Evolutionary conservation across 2,888 invertebrate genomes (phyloP).

Genomic region (Aleiodes testaceus): DNA sequence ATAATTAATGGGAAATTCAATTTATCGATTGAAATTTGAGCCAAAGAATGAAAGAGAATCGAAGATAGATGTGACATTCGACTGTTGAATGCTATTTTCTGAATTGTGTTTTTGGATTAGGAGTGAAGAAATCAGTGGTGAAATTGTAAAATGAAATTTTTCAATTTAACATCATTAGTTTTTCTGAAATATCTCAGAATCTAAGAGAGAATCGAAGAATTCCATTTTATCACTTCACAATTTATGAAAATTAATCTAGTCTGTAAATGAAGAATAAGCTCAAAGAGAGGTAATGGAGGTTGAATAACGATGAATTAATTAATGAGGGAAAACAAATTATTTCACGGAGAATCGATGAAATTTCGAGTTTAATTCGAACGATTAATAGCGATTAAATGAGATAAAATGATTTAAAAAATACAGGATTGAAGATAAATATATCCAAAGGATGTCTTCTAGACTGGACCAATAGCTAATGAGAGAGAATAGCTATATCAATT

Average conservation of each 20-base stretch:
- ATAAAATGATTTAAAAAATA: not conserved
- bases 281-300: not conserved
- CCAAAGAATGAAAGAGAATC: slow-evolving; percentile 8
- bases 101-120: slow-evolving; percentile 24
- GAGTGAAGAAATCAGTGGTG: slow-evolving; percentile 2
- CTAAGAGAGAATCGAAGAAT: no score
- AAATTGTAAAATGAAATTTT: no score
- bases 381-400: not conserved
- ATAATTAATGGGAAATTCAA: slow-evolving; percentile 11
- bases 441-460: slow-evolving; percentile 27
- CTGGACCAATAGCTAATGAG: slow-evolving; percentile 31
- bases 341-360: not conserved
- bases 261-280: slow-evolving; percentile 24
- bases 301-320: not conserved
- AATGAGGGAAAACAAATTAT: not conserved
- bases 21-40: slow-evolving; percentile 18
- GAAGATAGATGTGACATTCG: slow-evolving; percentile 22
- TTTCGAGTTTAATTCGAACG: no score
- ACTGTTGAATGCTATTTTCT: slow-evolving; percentile 25
- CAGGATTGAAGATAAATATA: slow-evolving; percentile 16
- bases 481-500: slow-evolving; percentile 41
- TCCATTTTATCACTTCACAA: no score
- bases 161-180: no score
- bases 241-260: slow-evolving; percentile 18
- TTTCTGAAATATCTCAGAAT: no score